Evolutionary conservation across 2,113 vertebrate genomes (phyloP).

Genomic region (Tylochromis polylepis): DNA sequence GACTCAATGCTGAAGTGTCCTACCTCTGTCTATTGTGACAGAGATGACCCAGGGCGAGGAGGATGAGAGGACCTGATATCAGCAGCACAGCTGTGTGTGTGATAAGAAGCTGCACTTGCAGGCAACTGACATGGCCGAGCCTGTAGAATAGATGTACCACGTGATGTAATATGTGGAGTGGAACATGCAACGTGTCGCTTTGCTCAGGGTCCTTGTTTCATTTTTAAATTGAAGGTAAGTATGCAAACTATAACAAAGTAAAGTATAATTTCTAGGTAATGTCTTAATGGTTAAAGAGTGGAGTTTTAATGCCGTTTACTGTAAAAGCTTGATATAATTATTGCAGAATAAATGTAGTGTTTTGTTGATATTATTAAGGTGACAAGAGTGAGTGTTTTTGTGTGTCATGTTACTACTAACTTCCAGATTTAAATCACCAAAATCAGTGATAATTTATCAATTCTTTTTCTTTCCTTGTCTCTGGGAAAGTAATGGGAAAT

Average conservation of each 20-base stretch:
- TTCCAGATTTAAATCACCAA: background rate
- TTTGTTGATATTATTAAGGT: background rate
- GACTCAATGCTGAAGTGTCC: constrained; percentile 2
- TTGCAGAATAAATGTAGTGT: background rate
- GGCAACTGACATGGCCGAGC: background rate
- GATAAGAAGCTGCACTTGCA: background rate
- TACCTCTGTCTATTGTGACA: constrained; percentile 13
- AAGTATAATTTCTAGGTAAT: background rate
- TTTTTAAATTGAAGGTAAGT: background rate
- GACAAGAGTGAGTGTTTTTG: background rate
- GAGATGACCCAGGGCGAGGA: constrained; percentile 19
- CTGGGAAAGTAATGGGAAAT: background rate
- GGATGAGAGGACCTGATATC: constrained; percentile 18
- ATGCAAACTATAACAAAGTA: too few relatives aligned
- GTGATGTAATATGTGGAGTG: background rate
- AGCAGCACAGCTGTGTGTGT: background rate
- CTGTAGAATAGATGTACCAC: background rate
- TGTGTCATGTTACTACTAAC: background rate
- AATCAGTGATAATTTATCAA: background rate
- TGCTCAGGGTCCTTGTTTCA: background rate
- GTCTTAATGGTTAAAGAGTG: background rate
- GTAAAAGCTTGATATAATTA: background rate
- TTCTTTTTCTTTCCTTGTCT: background rate
- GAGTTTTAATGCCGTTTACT: background rate
- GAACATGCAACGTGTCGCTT: background rate